These are phyloP conservation scores for Bradypus variegatus DNA, from an alignment of 2,797 vertebrate species.

Conservation along the genomic window DNA sequence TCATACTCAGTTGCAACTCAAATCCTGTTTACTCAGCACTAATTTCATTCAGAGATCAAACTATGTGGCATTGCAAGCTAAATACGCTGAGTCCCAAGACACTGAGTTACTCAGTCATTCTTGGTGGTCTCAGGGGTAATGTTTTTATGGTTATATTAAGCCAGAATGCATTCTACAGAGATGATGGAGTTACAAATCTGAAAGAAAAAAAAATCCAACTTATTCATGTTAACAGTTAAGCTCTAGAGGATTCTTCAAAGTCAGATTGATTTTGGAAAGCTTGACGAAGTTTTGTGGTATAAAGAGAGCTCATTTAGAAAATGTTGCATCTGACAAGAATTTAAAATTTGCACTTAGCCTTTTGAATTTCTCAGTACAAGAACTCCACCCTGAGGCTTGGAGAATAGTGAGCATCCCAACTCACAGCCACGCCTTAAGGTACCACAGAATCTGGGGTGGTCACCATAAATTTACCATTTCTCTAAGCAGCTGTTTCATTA, in stretches of 20 bases:
- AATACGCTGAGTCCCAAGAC: neutral
- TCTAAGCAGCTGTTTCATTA: neutral
- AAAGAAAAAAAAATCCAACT: neutral
- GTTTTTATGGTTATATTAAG: neutral
- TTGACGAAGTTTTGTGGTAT: constrained; percentile 31
- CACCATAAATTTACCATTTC: neutral
- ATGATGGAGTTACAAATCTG: constrained; percentile 2
- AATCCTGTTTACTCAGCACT: neutral
- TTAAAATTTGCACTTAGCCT: neutral
- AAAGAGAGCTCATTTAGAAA: constrained; percentile 43
- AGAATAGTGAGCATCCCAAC: neutral
- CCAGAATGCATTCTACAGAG: constrained; percentile 19
- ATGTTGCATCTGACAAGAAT: constrained; percentile 31
- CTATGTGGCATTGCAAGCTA: neutral
- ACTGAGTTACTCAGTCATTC: neutral
- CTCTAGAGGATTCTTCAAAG: constrained; percentile 55
- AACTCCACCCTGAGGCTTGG: neutral
- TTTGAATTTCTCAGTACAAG: constrained; percentile 21
- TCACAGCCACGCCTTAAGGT: neutral
- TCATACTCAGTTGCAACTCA: neutral
- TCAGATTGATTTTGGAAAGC: constrained; percentile 48
- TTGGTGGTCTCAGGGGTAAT: neutral
- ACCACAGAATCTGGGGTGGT: neutral
- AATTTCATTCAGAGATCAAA: constrained; percentile 27
- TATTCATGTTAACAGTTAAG: constrained; percentile 3